Conservation (phyloP, 1,140 invertebrate genomes). For the Globodera rostochiensis region DNA sequence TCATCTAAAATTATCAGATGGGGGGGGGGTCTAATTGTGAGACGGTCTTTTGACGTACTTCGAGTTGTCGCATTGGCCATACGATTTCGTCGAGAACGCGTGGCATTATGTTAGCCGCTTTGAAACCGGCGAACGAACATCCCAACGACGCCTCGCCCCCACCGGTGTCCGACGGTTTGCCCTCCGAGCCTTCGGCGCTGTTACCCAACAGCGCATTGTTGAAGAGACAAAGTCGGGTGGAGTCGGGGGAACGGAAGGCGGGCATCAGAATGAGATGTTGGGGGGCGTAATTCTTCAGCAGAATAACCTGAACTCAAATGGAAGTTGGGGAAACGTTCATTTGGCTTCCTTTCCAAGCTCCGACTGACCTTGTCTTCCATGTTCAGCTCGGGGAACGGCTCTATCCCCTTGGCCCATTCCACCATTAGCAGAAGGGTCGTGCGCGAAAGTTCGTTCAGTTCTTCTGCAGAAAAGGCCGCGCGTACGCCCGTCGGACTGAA, state of each 20-base stretch:
- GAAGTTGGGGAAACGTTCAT: background rate
- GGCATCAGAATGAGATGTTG: slow-evolving; percentile 65
- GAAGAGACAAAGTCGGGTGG: slow-evolving; percentile 64
- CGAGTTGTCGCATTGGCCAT: slow-evolving; percentile 62
- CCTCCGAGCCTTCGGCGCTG: slow-evolving; percentile 31
- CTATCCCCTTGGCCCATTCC: slow-evolving; percentile 60
- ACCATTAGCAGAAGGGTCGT: slow-evolving; percentile 63
- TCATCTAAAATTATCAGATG: slow-evolving; percentile 48
- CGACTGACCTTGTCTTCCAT: slow-evolving; percentile 59
- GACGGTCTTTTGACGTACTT: background rate
- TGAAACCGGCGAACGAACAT: slow-evolving; percentile 33
- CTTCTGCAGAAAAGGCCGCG: slow-evolving; percentile 31
- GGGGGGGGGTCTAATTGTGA: no score
- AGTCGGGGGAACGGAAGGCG: slow-evolving; percentile 63
- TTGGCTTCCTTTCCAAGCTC: slow-evolving; percentile 23
- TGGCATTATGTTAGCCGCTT: slow-evolving; percentile 54
- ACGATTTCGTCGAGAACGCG: slow-evolving; percentile 64
- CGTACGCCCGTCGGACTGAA: slow-evolving; percentile 2
- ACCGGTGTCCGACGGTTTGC: slow-evolving; percentile 46
- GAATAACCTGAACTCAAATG: slow-evolving; percentile 30
- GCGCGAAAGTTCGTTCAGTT: slow-evolving; percentile 62
- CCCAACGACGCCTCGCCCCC: slow-evolving; percentile 18
- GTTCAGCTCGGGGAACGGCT: slow-evolving; percentile 50
- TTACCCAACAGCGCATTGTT: slow-evolving; percentile 62
- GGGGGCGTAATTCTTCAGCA: slow-evolving; percentile 63